Base-by-base conservation (phyloP, 2,113 vertebrate genomes). In the Promerops cafer region DNA sequence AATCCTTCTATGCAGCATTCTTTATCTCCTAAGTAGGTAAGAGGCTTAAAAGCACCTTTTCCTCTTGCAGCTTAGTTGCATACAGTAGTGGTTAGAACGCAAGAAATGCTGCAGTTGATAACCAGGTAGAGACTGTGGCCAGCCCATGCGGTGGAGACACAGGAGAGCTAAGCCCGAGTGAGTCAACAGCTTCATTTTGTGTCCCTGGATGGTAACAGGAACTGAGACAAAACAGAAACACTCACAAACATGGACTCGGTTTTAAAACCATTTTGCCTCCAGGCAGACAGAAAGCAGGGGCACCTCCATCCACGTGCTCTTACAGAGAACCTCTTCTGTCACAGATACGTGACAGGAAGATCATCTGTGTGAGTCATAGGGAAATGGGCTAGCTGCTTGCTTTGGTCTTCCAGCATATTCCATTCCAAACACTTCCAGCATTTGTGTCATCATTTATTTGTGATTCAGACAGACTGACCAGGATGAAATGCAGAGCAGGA, bases 301-400 rank as follows among this genome's bases (percentile, higher is more conserved):
- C 24, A 10, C 35, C 23, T 80, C 54, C 23, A 15, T 53, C 64
- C 27, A 5, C 1, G 13, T 35, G 18, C 27, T 72, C 44, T 52
- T 42, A 39, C 21, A 39, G 28, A 39, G 18, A 53, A 5, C 13
- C 10, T 77, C 9, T 79, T 71, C 11, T 83, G 63, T 61, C 35
- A 35, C 14, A 21, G 42, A 10, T 21, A 5, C 0, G 2, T 30
- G 31, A 26, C 18, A 35, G n/a, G n/a, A 66, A 24, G 35, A 33
- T 35, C n/a, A 59, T 47, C 6, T 64, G 2, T 39, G 27, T 61
- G 5, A 79, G 39, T 42, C 47, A 16, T 0, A 13, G 15, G 49
- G 49, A 74, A 63, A 52, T 33, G 30, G 8, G 19, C 22, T 45
- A 52, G 17, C 60, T 63, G 72, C 45, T 54, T 78, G 47, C 76